Evolutionary conservation across 2,888 invertebrate species (phyloP), one percentile per base, ranked within the genome.

Genomic region (Andrena praecox): DNA sequence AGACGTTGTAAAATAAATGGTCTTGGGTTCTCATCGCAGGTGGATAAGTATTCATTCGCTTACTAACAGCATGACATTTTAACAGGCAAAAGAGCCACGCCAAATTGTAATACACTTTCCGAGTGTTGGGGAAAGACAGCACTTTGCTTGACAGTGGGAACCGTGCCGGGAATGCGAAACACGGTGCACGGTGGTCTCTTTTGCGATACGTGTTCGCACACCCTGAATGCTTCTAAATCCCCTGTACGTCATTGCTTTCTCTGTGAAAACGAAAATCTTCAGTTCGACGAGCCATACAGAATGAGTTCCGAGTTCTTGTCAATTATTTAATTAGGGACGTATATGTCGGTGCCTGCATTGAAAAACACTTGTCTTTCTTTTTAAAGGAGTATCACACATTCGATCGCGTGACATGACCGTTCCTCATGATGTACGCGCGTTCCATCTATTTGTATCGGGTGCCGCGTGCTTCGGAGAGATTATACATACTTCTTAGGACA

Each of bases 41-140:
- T 82, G 73, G 66, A 82, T 84, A 86, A 71, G 74, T 64, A 75
- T 82, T 84, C 72, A 80, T 83, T 87, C 77, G 85, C 89, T 90
- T 90, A 91, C 92, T 93, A 93, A 93, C 93, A 93, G 93, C 93
- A 93, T 93, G 93, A 92, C 93, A 93, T 92, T 93, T 88, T 80
- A 62, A 72, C 67, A 54, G 42, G 42, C 42, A 42, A 42, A 66
- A 56, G 64, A 80, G 76, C 70, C 60, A 50, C 1, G 62, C 12
- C 59, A 24, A 12, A 31, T 24, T 56, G 42, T 69, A 29, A 50
- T 64, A 50, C 35, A 76, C 80, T 72, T 72, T 54, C 31, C 64
- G 8, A 48, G 31, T 50, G 35, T 67, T 50, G 20, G 24, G 27
- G 4, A 29, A 27, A 52, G 35, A 3, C 48, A 54, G n/a, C 52